Conservation (phyloP, 2,888 invertebrate species). For the Lycophotia porphyrea region DNA sequence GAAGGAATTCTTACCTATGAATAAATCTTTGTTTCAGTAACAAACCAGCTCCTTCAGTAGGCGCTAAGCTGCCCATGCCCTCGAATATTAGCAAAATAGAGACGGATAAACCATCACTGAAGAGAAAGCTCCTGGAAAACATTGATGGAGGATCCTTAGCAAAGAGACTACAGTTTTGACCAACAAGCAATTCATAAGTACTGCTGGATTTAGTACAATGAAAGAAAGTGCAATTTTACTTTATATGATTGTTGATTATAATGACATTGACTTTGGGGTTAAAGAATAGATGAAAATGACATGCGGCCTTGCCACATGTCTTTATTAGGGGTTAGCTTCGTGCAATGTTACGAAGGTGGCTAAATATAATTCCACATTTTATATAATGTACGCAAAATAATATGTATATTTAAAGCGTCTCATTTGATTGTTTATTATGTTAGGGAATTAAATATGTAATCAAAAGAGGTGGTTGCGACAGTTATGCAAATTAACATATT, state of each 20-base stretch:
- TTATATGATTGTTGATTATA: conserved; percentile 50
- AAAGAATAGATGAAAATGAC: conserved; percentile 3
- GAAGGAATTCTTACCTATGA: background rate
- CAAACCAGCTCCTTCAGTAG: conserved; percentile 96
- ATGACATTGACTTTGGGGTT: conserved; percentile 34
- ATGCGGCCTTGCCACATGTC: background rate
- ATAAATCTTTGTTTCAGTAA: conserved; percentile 89
- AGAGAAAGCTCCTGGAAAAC: conserved; percentile 93
- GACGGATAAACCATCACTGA: conserved; percentile 92
- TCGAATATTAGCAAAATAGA: conserved; percentile 91
- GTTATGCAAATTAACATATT: conserved; percentile 16
- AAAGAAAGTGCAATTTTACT: conserved; percentile 76
- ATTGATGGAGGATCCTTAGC: conserved; percentile 93
- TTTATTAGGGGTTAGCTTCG: conserved; percentile 8
- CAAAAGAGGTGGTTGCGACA: conserved; percentile 20
- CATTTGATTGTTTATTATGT: conserved; percentile 18
- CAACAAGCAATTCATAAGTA: conserved; percentile 51
- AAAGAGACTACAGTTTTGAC: conserved; percentile 92
- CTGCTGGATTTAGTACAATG: conserved; percentile 71
- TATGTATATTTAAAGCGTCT: conserved; percentile 36
- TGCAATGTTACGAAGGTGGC: conserved; percentile 31
- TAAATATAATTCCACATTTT: conserved; percentile 20
- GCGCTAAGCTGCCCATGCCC: conserved; percentile 95
- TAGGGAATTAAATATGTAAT: conserved; percentile 29
- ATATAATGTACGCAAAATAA: conserved; percentile 10